phyloP scores from a whole-genome alignment of 2,888 invertebrate species.

The Platynereis dumerilii region DNA sequence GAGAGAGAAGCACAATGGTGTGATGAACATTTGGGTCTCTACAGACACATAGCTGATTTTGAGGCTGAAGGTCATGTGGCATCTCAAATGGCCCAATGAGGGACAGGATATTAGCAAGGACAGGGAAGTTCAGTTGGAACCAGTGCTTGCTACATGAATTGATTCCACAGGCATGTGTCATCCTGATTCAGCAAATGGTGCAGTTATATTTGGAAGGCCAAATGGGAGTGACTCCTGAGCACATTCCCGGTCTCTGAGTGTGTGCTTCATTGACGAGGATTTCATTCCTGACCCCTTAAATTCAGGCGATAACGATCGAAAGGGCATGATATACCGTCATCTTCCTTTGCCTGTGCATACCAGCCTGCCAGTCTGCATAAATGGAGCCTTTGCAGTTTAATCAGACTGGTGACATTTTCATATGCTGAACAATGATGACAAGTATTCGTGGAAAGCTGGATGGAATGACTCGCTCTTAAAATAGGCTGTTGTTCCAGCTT shows the following conservation, averaged over 20 bases:
- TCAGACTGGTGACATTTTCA: constrained; percentile 46
- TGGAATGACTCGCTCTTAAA: constrained; percentile 44
- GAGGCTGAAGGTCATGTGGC: too few relatives aligned
- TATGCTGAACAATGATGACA: constrained; percentile 47
- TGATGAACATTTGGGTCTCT: too few relatives aligned
- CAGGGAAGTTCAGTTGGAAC: constrained; percentile 52
- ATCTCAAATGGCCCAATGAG: constrained; percentile 54
- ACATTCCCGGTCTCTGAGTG: too few relatives aligned
- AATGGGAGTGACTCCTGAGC: too few relatives aligned
- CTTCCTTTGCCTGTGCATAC: constrained; percentile 44
- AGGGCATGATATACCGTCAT: constrained; percentile 32
- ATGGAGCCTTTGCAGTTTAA: constrained; percentile 51
- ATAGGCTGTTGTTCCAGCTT: constrained; percentile 39
- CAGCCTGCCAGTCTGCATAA: constrained; percentile 49
- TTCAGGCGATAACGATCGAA: not conserved
- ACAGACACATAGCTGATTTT: too few relatives aligned
- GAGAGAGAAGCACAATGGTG: too few relatives aligned
- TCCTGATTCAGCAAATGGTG: too few relatives aligned
- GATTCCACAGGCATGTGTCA: constrained; percentile 46
- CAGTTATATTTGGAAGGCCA: too few relatives aligned
- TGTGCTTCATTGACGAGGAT: too few relatives aligned
- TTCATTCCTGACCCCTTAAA: constrained; percentile 27
- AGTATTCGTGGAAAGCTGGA: constrained; percentile 28
- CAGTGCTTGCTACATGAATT: constrained; percentile 46
- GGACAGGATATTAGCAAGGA: constrained; percentile 42